Evolutionary conservation across 2,888 invertebrate species (phyloP).

Genomic region (Tanypteryx hageni): DNA sequence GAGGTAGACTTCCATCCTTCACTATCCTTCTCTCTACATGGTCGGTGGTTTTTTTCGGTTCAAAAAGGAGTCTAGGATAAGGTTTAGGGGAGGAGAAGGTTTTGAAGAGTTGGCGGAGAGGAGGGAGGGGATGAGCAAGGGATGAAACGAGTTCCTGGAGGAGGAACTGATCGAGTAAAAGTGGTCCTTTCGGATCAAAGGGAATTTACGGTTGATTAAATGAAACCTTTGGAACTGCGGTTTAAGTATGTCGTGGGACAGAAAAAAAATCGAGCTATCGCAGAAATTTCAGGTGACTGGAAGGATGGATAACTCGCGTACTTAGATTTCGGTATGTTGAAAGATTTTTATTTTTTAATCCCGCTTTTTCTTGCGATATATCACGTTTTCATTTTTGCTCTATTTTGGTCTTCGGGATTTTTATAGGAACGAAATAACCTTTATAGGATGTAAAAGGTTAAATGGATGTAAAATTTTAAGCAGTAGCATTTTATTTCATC

Average conservation of each 20-base stretch:
- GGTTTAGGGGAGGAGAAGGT: neutral
- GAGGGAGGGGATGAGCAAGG: neutral
- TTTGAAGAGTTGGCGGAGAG: neutral
- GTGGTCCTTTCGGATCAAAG: constrained; percentile 48
- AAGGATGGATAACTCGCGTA: neutral
- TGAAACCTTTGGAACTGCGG: constrained; percentile 20
- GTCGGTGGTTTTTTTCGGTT: neutral
- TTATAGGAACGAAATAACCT: too few species aligned
- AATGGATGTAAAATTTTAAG: too few species aligned
- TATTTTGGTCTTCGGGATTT: too few species aligned
- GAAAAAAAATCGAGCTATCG: neutral
- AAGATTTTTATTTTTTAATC: too few species aligned
- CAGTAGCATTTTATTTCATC: too few species aligned
- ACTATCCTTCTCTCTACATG: neutral
- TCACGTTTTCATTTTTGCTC: too few species aligned
- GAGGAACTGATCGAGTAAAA: neutral
- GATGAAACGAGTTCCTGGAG: neutral
- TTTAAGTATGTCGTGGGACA: constrained; percentile 4
- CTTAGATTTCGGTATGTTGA: too few species aligned
- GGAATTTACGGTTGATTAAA: constrained; percentile 48
- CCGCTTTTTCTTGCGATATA: too few species aligned
- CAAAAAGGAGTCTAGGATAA: neutral
- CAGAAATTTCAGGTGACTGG: neutral
- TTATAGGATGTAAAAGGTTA: too few species aligned
- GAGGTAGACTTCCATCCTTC: neutral